These are phyloP conservation scores for Trachelus stipa DNA, from an alignment of 2,888 invertebrate species.

Conservation along the genomic window DNA sequence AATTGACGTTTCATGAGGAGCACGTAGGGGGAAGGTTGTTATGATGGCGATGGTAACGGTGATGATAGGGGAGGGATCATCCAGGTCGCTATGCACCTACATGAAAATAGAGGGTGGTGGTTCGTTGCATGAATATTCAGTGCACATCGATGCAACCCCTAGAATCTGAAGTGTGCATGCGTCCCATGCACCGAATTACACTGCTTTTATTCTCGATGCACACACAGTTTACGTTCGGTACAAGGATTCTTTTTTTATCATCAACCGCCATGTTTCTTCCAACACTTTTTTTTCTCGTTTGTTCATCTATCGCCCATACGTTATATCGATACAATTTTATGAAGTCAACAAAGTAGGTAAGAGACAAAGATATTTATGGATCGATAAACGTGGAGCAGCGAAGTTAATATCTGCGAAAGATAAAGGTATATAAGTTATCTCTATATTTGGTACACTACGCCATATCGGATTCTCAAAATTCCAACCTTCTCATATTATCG, in stretches of 20 bases:
- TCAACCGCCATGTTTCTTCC: not conserved
- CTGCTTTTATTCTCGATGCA: not conserved
- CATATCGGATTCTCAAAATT: not conserved
- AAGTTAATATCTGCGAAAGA: not conserved
- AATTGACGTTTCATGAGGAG: not conserved
- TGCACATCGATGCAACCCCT: constrained; percentile 28
- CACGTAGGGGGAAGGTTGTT: not conserved
- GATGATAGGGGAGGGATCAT: not conserved
- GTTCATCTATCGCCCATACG: not conserved
- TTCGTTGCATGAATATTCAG: constrained; percentile 43
- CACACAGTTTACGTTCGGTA: not conserved
- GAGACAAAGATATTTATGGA: not conserved
- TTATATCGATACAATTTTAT: not conserved
- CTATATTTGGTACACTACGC: not conserved
- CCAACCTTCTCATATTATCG: constrained; percentile 20
- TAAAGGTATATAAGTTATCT: not conserved
- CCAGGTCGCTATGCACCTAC: not conserved
- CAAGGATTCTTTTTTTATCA: not conserved
- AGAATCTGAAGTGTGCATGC: not conserved
- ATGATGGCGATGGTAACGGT: not conserved
- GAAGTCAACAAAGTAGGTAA: not conserved
- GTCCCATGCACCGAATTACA: not conserved
- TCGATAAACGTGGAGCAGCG: constrained; percentile 5
- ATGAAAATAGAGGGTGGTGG: constrained; percentile 20
- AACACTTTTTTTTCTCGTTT: not conserved